phyloP scores from a whole-genome alignment of 2,113 vertebrate genomes.

The Quiscalus mexicanus region DNA sequence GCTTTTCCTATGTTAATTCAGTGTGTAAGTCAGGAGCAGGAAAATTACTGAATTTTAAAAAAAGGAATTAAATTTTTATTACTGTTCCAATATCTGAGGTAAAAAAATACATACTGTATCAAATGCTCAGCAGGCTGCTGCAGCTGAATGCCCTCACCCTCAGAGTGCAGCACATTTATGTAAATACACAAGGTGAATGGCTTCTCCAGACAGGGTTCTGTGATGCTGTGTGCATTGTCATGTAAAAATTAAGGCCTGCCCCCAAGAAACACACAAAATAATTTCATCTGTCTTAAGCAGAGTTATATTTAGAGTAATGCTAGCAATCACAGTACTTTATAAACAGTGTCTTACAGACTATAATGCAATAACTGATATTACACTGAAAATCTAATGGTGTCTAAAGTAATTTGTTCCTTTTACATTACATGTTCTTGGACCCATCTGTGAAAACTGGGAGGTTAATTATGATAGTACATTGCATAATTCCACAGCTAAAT shows the following conservation, averaged over 20 bases:
- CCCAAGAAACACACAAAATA: constrained; percentile 1
- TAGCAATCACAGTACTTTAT: neutral
- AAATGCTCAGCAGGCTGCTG: neutral
- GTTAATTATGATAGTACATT: constrained; percentile 74
- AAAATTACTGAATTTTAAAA: constrained; percentile 33
- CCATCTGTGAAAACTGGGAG: constrained; percentile 72
- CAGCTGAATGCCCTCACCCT: constrained; percentile 23
- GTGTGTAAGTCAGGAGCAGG: constrained; percentile 1
- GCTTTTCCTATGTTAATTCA: constrained; percentile 4
- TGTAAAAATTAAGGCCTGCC: neutral
- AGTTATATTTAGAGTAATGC: neutral
- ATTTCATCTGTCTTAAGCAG: constrained; percentile 27
- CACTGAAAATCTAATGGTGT: constrained; percentile 28
- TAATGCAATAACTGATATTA: constrained; percentile 22
- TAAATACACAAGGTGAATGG: constrained; percentile 47
- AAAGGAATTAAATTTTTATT: constrained; percentile 53
- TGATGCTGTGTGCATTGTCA: neutral
- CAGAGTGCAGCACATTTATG: constrained; percentile 29
- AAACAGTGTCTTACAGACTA: constrained; percentile 30
- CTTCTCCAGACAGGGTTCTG: constrained; percentile 38
- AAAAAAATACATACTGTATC: neutral
- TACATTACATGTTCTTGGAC: constrained; percentile 73
- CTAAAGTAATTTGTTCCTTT: constrained; percentile 61
- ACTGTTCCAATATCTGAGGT: constrained; percentile 30
- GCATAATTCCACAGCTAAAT: constrained; percentile 74